phyloP scores from a whole-genome alignment of 1,140 invertebrate genomes.

The Drosophila ohnishii region DNA sequence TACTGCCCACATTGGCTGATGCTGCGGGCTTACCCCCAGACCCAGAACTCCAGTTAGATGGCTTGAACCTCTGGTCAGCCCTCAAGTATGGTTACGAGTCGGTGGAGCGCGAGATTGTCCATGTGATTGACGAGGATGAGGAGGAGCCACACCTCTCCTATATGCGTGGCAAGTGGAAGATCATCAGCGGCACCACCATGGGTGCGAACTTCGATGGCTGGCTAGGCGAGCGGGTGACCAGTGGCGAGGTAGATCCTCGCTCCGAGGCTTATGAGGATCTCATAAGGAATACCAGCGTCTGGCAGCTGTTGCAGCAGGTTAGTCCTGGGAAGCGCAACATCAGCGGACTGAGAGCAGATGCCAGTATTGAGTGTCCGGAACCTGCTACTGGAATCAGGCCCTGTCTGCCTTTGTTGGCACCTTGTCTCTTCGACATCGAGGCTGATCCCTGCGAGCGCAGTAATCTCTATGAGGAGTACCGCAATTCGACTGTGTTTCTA shows the following conservation, averaged over 20 bases:
- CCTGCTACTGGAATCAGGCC: constrained; percentile 2
- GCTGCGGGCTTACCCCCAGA: constrained; percentile 84
- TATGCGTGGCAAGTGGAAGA: constrained; percentile 89
- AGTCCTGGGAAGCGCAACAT: constrained; percentile 43
- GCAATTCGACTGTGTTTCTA: constrained; percentile 38
- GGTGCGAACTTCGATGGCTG: constrained; percentile 84
- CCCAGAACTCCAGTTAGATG: constrained; percentile 86
- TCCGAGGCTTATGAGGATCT: constrained; percentile 82
- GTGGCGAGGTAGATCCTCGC: constrained; percentile 54
- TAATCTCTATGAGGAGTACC: constrained; percentile 85
- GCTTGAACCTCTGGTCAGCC: constrained; percentile 88
- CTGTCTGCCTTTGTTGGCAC: constrained; percentile 83
- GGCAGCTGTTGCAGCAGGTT: constrained; percentile 56
- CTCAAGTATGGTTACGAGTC: constrained; percentile 83
- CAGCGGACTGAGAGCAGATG: constrained; percentile 81
- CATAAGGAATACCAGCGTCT: constrained; percentile 83
- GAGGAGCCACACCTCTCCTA: constrained; percentile 86
- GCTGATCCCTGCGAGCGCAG: constrained; percentile 91
- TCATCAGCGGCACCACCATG: constrained; percentile 86
- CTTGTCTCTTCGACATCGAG: constrained; percentile 90
- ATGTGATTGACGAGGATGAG: constrained; percentile 89
- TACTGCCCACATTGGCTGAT: constrained; percentile 91
- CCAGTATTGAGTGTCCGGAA: constrained; percentile 80
- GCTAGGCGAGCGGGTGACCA: constrained; percentile 62
- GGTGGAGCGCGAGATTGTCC: constrained; percentile 86